These are phyloP conservation scores for Psophia crepitans DNA, from an alignment of 2,113 vertebrate species.

Conservation along the genomic window DNA sequence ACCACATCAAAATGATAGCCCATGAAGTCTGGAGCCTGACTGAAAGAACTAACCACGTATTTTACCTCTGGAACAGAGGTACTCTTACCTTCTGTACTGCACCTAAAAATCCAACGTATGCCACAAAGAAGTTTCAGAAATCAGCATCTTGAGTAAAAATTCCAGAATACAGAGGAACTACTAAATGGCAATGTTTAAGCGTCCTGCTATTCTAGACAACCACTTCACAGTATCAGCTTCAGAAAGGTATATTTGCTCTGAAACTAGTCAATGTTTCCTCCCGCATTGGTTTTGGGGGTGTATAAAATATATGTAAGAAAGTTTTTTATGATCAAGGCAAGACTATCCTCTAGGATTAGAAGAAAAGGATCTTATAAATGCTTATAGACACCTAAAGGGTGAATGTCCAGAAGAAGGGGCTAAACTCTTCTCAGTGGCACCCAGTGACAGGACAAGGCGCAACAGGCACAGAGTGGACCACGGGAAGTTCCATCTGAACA, in stretches of 20 bases:
- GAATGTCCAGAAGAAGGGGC: too few relatives aligned
- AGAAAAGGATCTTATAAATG: neutral
- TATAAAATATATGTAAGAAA: neutral
- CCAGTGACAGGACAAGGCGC: too few relatives aligned
- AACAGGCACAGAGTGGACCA: too few relatives aligned
- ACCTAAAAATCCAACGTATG: neutral
- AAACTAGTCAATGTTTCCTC: neutral
- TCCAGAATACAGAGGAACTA: neutral
- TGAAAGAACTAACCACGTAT: neutral
- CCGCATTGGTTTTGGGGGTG: neutral
- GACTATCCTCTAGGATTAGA: neutral
- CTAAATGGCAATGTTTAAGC: neutral
- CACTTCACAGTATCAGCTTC: neutral
- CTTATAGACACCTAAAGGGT: too few relatives aligned
- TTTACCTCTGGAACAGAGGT: neutral
- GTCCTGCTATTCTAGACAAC: neutral
- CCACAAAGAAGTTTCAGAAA: neutral
- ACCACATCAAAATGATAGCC: neutral
- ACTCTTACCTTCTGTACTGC: neutral
- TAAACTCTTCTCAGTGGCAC: too few relatives aligned
- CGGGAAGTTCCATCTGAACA: too few relatives aligned
- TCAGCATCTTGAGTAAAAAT: neutral
- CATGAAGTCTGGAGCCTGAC: neutral
- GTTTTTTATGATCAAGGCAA: neutral
- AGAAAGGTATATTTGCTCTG: neutral